Evolutionary conservation across 2,888 invertebrate genomes (phyloP).

Genomic region (Palloptera scutellata): DNA sequence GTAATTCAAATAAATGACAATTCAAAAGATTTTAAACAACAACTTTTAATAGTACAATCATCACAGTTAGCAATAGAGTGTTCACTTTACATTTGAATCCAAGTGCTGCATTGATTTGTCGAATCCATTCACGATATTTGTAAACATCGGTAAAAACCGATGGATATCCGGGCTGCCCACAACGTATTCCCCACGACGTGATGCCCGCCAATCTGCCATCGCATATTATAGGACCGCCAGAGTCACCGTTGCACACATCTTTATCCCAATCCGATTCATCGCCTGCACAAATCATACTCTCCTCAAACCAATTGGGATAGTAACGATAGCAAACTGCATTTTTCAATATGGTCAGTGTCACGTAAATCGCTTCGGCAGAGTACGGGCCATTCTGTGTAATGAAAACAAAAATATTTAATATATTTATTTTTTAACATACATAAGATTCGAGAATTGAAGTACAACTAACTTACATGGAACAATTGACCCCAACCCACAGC

Average conservation of each 20-base stretch:
- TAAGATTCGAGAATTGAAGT: no score
- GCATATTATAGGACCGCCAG: conserved; percentile 45
- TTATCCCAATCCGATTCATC: conserved; percentile 2
- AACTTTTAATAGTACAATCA: no score
- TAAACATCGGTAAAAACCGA: conserved; percentile 23
- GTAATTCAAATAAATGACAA: no score
- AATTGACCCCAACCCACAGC: conserved; percentile 43
- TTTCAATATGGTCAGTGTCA: conserved; percentile 21
- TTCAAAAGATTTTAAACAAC: no score
- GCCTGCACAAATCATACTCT: conserved; percentile 33
- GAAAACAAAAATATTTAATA: not conserved
- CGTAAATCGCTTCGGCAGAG: conserved; percentile 31
- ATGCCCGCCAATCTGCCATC: conserved; percentile 34
- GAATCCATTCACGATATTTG: conserved; percentile 26
- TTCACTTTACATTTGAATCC: no score
- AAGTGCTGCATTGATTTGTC: not conserved
- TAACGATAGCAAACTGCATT: conserved; percentile 12
- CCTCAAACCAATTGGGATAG: conserved; percentile 17
- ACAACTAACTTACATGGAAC: conserved; percentile 33
- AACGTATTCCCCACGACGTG: conserved; percentile 29
- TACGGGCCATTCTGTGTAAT: conserved; percentile 38
- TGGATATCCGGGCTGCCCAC: conserved; percentile 19
- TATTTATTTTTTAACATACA: no score
- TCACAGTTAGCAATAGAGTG: no score
- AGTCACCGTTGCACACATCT: conserved; percentile 38